A percentile compares a stretch with the other conserved stretches of the same genome.
phyloP scores from a whole-genome alignment of 35 echinoderm and acorn worm genomes.

The Ptychodera flava region DNA sequence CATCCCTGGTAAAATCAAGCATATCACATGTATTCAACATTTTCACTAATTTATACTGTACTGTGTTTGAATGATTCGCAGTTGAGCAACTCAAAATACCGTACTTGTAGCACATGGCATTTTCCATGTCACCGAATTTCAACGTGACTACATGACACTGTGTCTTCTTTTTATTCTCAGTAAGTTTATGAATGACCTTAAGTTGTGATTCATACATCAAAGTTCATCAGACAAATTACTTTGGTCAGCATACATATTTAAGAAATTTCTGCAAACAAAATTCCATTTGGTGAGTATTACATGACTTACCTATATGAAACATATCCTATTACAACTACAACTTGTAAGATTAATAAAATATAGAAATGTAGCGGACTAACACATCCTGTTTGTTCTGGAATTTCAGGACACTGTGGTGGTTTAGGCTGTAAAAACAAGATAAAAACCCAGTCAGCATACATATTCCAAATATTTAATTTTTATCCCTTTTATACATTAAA shows the following conservation, averaged over 20 bases:
- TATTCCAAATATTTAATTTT: background rate
- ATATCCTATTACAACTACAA: slow-evolving; percentile 54
- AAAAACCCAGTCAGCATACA: slow-evolving; percentile 1
- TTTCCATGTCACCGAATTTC: too few species aligned
- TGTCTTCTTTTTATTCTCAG: too few species aligned
- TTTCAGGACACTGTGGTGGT: slow-evolving; percentile 35
- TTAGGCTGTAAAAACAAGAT: slow-evolving; percentile 20
- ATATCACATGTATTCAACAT: too few species aligned
- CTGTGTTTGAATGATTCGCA: too few species aligned
- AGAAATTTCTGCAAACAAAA: background rate
- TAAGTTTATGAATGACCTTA: too few species aligned
- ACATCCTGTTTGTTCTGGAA: slow-evolving; percentile 55
- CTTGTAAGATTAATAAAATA: slow-evolving; percentile 54
- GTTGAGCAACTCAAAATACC: too few species aligned
- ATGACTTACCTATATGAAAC: slow-evolving; percentile 76
- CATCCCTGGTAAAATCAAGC: too few species aligned
- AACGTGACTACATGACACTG: too few species aligned
- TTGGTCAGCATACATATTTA: background rate
- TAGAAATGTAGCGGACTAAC: slow-evolving; percentile 66
- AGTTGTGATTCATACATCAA: background rate
- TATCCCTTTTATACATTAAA: background rate
- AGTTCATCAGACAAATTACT: background rate
- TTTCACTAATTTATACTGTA: too few species aligned
- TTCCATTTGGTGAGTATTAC: background rate
- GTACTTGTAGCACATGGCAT: too few species aligned